Evolutionary conservation across 37 sponge, comb jelly and placozoan genomes (phyloP).

Genomic region (Lycopodina hypogea): DNA sequence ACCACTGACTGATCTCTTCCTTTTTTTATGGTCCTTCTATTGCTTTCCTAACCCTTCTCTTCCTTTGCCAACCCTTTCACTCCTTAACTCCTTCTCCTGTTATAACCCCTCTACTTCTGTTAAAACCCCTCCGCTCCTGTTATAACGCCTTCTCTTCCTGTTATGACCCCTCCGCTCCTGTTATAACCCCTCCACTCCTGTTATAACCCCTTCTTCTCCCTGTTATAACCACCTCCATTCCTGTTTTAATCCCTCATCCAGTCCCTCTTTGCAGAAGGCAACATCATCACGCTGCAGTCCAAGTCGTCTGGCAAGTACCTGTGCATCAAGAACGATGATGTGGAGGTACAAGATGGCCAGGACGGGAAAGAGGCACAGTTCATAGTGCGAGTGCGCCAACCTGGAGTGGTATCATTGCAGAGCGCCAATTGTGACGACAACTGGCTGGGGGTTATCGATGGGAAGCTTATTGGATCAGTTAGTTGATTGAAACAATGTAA

Average conservation of each 20-base stretch:
- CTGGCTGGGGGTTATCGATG: conserved; percentile 51
- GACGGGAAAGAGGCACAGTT: conserved; percentile 34
- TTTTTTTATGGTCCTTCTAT: no score
- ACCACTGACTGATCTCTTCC: no score
- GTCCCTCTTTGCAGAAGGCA: conserved; percentile 1
- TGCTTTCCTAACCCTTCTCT: no score
- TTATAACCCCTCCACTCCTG: no score
- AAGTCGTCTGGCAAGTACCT: conserved; percentile 14
- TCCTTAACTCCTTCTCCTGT: no score
- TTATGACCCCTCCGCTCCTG: no score
- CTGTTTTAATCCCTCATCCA: neutral
- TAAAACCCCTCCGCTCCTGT: no score
- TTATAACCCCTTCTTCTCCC: no score
- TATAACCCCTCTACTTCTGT: no score
- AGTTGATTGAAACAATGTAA: neutral
- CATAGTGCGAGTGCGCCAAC: conserved; percentile 40
- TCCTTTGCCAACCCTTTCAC: no score
- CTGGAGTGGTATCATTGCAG: conserved; percentile 66
- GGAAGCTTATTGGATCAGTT: conserved; percentile 53
- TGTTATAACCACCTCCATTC: no score
- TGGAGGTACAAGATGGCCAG: conserved; percentile 10
- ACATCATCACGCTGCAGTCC: conserved; percentile 10
- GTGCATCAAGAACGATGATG: conserved; percentile 5
- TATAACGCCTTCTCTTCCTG: no score
- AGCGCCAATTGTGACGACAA: conserved; percentile 10